phyloP scores from a whole-genome alignment of 2,888 invertebrate species.

The Ornithoptera priamus region DNA sequence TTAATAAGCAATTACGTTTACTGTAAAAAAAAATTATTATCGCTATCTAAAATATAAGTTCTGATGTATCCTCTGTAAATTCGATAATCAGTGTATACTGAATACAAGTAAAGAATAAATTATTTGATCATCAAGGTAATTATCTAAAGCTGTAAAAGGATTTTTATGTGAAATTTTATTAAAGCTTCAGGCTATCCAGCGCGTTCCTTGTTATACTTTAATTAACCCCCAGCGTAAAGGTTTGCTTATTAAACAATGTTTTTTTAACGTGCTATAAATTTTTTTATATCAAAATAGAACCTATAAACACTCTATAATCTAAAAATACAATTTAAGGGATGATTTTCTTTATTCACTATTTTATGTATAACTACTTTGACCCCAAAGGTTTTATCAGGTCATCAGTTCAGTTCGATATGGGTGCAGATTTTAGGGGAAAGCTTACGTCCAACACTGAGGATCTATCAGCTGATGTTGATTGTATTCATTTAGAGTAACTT shows the following conservation, averaged over 20 bases:
- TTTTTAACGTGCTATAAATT: background rate
- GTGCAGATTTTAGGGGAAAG: no score
- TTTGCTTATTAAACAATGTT: conserved; percentile 8
- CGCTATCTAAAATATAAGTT: no score
- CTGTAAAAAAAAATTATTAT: no score
- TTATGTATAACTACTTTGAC: background rate
- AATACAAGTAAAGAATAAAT: background rate
- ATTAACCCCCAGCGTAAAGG: conserved; percentile 1
- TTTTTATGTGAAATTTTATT: conserved; percentile 7
- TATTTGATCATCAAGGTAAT: background rate
- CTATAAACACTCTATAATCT: background rate
- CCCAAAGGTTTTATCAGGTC: no score
- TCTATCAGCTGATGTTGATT: no score
- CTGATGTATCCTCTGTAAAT: no score
- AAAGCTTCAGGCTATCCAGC: background rate
- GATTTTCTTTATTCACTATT: background rate
- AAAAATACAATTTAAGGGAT: no score
- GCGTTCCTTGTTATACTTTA: conserved; percentile 7
- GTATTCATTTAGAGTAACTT: no score
- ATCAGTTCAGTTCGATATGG: no score
- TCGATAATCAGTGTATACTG: no score
- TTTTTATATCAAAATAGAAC: background rate
- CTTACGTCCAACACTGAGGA: no score
- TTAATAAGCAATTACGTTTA: no score
- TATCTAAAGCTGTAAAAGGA: background rate